Percentiles rank a stretch among this genome's conserved stretches.
Evolutionary conservation across 2,888 invertebrate species (phyloP).

Genomic region (Drosophila maculinotata): DNA sequence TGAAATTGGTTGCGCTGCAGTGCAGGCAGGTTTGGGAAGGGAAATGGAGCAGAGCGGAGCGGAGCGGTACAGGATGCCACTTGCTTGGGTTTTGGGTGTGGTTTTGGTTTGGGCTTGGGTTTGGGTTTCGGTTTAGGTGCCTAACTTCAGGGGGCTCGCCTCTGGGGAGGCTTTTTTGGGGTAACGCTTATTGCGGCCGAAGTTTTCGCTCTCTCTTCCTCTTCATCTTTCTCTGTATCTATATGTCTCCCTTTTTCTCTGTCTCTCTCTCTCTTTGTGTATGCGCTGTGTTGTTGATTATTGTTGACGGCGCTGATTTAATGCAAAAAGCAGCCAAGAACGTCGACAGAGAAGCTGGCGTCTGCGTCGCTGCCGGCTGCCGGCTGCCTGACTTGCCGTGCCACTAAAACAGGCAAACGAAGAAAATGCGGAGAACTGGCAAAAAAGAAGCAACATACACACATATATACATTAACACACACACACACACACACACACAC

Average conservation of each 20-base stretch:
- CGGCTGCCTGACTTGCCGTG: slow-evolving; percentile 49
- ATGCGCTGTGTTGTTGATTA: slow-evolving; percentile 70
- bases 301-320: slow-evolving; percentile 81
- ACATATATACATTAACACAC: too few species aligned
- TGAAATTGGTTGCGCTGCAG: slow-evolving; percentile 75
- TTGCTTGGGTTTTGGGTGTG: not conserved
- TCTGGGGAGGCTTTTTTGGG: slow-evolving; percentile 7
- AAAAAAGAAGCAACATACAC: slow-evolving; percentile 16
- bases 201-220: slow-evolving; percentile 7
- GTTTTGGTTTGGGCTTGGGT: not conserved
- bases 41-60: not conserved
- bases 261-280: slow-evolving; percentile 18
- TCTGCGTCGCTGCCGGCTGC: slow-evolving; percentile 10
- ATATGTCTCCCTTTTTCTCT: not conserved
- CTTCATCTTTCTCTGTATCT: not conserved
- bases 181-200: slow-evolving; percentile 57
- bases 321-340: slow-evolving; percentile 68
- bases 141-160: not conserved
- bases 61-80: slow-evolving; percentile 8
- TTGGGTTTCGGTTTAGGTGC: not conserved
- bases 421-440: slow-evolving; percentile 43
- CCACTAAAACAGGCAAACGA: slow-evolving; percentile 51
- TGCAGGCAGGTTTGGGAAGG: slow-evolving; percentile 4
- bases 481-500: slow-evolving; percentile 20
- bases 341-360: slow-evolving; percentile 27